Base-by-base conservation (phyloP, 2,113 vertebrate species). In the Pterocles burchelli region DNA sequence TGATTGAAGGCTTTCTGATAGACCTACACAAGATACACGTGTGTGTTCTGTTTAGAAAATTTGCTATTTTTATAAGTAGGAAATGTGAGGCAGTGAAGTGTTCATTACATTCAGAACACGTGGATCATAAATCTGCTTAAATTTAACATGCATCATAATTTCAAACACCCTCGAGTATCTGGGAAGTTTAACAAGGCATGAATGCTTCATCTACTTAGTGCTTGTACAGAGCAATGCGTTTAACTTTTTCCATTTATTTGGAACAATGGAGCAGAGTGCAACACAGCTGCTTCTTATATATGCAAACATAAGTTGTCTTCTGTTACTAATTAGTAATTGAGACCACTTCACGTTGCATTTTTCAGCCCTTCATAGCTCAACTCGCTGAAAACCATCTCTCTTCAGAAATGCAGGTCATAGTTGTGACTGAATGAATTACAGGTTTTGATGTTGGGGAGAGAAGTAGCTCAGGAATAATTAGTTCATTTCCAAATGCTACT, bases 131-230 rank as follows among this genome's bases (percentile, higher is more conserved):
- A 94, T 96, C 85, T 84, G 61, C 33, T 94, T 91, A 75, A 84
- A 90, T 92, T 88, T 93, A 92, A 92, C 90, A 93, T 70, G 83
- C 93, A 93, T 94, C 82, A 74, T 92, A 88, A 89, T 95, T 95
- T 93, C 76, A 81, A 91, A 95, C 82, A 95, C 91, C 93, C 85
- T 94, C 17, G 29, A 95, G 93, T 95, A 75, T 67, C 89, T 94
- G 88, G 61, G 20, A 90, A 85, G 89, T 93, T 93, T 80, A 95
- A 90, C 82, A 93, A 93, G 74, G 89, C 89, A 86, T 85, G 88
- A 94, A 95, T 80, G 73, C 66, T 93, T 65, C 61, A 33, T 76
- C 82, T 62, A 26, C 68, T 52, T 22, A 12, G 41, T 68, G 68
- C 71, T 80, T 68, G n/a, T 22, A 34, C 67, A 91, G 41, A 90